phyloP scores from a whole-genome alignment of 2,113 vertebrate species.

The Entelurus aequoreus region DNA sequence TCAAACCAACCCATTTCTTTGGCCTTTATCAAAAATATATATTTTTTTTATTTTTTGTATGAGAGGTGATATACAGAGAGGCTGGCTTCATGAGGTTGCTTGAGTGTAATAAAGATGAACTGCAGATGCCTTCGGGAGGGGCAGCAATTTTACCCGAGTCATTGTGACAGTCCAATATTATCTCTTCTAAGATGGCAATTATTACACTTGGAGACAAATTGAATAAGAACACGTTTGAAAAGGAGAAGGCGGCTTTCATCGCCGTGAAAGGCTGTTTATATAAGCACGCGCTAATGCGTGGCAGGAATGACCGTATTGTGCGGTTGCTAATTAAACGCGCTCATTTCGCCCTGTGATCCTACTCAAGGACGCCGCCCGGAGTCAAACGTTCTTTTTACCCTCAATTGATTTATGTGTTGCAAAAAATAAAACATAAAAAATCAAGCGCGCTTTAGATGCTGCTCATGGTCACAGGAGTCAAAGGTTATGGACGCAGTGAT shows the following conservation, averaged over 20 bases:
- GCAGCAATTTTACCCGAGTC: constrained; percentile 66
- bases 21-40: constrained; percentile 41
- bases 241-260: constrained; percentile 33
- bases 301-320: background rate
- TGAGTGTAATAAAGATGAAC: constrained; percentile 71
- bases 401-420: constrained; percentile 45
- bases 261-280: constrained; percentile 17
- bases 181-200: constrained; percentile 60
- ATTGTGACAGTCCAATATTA: constrained; percentile 62
- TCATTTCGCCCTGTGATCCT: constrained; percentile 54
- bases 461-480: constrained; percentile 17
- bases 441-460: constrained; percentile 32
- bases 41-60: constrained; percentile 34
- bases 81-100: constrained; percentile 57
- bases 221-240: constrained; percentile 43
- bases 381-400: constrained; percentile 45
- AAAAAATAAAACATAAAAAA: constrained; percentile 30
- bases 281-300: background rate
- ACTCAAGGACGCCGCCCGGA: constrained; percentile 46
- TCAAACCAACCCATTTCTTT: background rate
- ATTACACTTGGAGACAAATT: constrained; percentile 44
- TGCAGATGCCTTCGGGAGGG: constrained; percentile 60
- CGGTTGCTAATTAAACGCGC: constrained; percentile 13
- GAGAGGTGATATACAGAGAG: constrained; percentile 57
- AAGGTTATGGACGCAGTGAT: constrained; percentile 38